Base-by-base conservation (phyloP, 2,888 invertebrate genomes). In the Empis stercorea region DNA sequence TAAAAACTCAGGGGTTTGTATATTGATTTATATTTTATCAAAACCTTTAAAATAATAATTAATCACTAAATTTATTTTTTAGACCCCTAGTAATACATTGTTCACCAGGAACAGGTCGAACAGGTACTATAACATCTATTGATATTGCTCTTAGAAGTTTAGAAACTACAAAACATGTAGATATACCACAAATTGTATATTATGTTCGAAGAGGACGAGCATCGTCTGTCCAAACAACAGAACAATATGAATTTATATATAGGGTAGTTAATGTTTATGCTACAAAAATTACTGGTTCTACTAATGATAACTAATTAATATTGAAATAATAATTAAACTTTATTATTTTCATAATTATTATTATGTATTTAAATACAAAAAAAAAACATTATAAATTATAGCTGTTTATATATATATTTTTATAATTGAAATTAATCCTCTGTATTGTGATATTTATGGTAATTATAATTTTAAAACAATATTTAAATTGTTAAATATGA, bases 191-290 rank as follows among this genome's bases (percentile, higher is more conserved):
- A 62, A 82, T 83, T 57, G 91, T 93, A 50, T 84, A 86, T 56
- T 78, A 78, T 55, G 77, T 94, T 60, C 77, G 94, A 54, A 78
- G 87, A 58, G 92, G 93, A 62, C 73, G 94, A 13, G 91, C 91
- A 41, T 91, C 91, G 56, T 79, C 89, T 50, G 87, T 94, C 20
- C 84, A 91, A 68, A 93, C 92, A 50, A 80, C 84, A 60, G 89
- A 93, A 61, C 94, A 94, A 71, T 94, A 94, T 70, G 79, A 81
- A 61, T 89, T 92, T 71, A 82, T 94, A 54, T 93, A 94, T 68
- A 86, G 87, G 81, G 93, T 87, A 61, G 76, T 88, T 57, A 82
- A 83, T 65, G 77, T 86, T 64, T 88, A 88, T 64, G 87, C 87
- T 52, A 82, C 85, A 54, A 87, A 87, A 71, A 74, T 88, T 57